Base-by-base conservation (phyloP, 2,888 invertebrate genomes). In the Zonitis immaculata region DNA sequence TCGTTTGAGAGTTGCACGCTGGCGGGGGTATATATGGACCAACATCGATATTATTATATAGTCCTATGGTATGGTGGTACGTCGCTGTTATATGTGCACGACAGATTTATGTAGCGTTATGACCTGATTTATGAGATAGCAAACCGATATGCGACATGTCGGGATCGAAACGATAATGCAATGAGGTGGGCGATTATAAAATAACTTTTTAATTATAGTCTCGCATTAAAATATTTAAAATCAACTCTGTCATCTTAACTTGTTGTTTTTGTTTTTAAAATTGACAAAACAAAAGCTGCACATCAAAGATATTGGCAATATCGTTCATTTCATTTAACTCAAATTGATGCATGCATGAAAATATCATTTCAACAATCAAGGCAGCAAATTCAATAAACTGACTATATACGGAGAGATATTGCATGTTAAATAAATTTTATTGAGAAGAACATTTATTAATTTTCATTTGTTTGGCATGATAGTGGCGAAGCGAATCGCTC, bases 101-200 rank as follows among this genome's bases (percentile, higher is more conserved):
- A 63, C 68, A 70, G 71, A 73, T 73, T 73, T 73, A 73, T 73
- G 72, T 71, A 67, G 69, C 72, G 72, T 68, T 70, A 66, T 68
- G 65, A 62, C 60, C 65, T 71, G 73, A 73, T 72, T 70, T 72
- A 73, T 71, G 70, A 66, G 58, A 64, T 65, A 64, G 66, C 65
- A 64, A 66, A 62, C 66, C 68, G 66, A 69, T 65, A 67, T 65
- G 62, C 62, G 60, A 60, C 63, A 54, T 55, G 54, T 30, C 47
- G 20, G 39, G 39, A 39, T 39, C 20, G 20, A 39, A 39, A 9
- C 11, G 4, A n/a, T n/a, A n/a, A 39, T 11, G 39, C 39, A 8
- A 28, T 9, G 7, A 4, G 18, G 39, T 39, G 39, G 16, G 20
- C 39, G 22, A 22, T 22, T 39, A 3, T 16, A 9, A n/a, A 9